phyloP scores from a whole-genome alignment of 2,113 vertebrate species.

The Phasianus colchicus region DNA sequence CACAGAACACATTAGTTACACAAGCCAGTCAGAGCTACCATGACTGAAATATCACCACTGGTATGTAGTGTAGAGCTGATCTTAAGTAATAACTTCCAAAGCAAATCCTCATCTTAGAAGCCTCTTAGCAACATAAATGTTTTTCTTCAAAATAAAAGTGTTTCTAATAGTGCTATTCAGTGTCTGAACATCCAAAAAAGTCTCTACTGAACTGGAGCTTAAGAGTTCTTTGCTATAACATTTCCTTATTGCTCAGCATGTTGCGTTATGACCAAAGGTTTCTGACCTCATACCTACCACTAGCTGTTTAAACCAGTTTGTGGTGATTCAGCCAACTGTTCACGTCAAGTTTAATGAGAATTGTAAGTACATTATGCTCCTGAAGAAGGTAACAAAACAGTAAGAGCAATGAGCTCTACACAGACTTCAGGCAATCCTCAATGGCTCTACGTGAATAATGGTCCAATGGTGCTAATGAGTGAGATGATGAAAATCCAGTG shows the following conservation, averaged over 20 bases:
- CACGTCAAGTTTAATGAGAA: background rate
- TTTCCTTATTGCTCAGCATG: background rate
- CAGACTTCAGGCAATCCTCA: slow-evolving; percentile 26
- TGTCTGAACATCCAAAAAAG: background rate
- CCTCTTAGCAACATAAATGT: slow-evolving; percentile 21
- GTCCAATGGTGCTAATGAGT: slow-evolving; percentile 21
- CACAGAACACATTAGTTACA: slow-evolving; percentile 27
- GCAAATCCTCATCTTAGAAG: background rate
- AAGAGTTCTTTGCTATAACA: background rate
- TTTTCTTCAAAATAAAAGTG: background rate
- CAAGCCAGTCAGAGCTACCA: background rate
- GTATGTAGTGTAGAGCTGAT: background rate
- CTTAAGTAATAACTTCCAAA: background rate
- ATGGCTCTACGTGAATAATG: slow-evolving; percentile 22
- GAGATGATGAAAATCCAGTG: slow-evolving; percentile 34
- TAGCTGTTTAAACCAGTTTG: slow-evolving; percentile 3
- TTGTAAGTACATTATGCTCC: slow-evolving; percentile 6
- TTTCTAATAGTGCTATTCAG: background rate
- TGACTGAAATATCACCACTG: background rate
- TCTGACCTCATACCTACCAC: background rate
- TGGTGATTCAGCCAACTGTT: slow-evolving; percentile 22
- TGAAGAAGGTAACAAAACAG: slow-evolving; percentile 5
- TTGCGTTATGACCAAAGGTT: background rate
- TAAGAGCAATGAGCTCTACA: background rate
- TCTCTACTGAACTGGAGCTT: background rate